phyloP scores from a whole-genome alignment of 1,140 invertebrate genomes.

The Eulimnadia texana region DNA sequence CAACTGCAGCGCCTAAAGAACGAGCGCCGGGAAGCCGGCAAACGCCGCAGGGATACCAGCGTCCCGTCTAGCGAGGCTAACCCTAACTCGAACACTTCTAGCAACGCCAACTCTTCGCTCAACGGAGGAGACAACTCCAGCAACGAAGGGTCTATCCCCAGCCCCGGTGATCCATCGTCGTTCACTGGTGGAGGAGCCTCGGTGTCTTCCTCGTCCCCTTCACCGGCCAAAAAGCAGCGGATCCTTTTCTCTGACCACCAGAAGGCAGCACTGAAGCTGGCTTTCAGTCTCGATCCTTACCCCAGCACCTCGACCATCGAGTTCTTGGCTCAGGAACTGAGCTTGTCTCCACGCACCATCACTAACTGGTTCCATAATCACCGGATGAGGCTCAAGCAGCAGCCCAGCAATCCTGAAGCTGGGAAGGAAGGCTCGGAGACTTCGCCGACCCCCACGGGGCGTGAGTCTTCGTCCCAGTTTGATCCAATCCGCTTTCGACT shows the following conservation, averaged over 20 bases:
- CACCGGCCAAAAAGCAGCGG: constrained; percentile 65
- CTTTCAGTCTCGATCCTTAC: constrained; percentile 89
- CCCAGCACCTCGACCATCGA: constrained; percentile 91
- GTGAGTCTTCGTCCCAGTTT: constrained; percentile 35
- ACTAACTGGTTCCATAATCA: constrained; percentile 99
- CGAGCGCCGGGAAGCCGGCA: constrained; percentile 58
- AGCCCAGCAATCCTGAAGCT: not conserved
- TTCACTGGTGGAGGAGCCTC: not conserved
- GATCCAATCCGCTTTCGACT: constrained; percentile 81
- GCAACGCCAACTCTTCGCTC: constrained; percentile 10
- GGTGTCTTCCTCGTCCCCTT: constrained; percentile 10
- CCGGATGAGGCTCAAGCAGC: constrained; percentile 89
- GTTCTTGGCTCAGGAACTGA: constrained; percentile 78
- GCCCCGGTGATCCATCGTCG: not conserved
- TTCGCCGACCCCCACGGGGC: constrained; percentile 31
- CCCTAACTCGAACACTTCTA: constrained; percentile 21
- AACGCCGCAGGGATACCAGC: constrained; percentile 50
- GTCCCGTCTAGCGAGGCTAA: constrained; percentile 33
- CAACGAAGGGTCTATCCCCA: constrained; percentile 12
- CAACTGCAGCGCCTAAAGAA: constrained; percentile 32
- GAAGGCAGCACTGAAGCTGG: constrained; percentile 85
- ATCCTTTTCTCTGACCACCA: constrained; percentile 96
- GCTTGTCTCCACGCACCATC: constrained; percentile 85
- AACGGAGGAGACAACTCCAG: constrained; percentile 12
- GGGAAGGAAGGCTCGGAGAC: constrained; percentile 5